A percentile compares a stretch with the other conserved stretches of the same genome.
These are phyloP conservation scores for Coryphaenoides rupestris DNA, from an alignment of 2,113 vertebrate genomes.

Conservation along the genomic window DNA sequence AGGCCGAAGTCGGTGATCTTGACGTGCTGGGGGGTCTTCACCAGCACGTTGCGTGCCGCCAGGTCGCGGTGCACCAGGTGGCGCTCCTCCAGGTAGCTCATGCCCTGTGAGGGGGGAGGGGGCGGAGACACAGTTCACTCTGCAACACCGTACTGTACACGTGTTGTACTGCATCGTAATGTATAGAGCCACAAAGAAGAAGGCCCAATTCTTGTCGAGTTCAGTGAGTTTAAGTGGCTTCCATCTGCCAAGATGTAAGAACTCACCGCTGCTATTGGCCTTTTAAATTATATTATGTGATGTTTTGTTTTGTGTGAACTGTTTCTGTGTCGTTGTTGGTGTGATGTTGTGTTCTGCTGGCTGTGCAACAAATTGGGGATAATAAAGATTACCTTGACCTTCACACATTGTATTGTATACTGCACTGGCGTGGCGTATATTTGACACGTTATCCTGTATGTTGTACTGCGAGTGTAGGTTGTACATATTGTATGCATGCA, in stretches of 20 bases:
- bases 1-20: constrained; percentile 95
- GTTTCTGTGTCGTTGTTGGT: no score
- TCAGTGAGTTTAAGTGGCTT: no score
- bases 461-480: neutral
- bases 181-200: no score
- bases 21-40: constrained; percentile 89
- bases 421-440: neutral
- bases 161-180: neutral
- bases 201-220: no score
- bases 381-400: no score
- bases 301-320: no score
- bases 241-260: no score
- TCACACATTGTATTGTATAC: neutral
- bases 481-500: no score
- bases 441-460: neutral
- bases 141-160: neutral
- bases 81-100: constrained; percentile 92
- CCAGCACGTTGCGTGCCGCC: constrained; percentile 90
- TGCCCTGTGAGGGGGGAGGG: constrained; percentile 81
- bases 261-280: no score
- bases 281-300: no score
- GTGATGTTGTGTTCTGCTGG: no score
- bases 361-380: no score
- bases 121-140: neutral
- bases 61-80: constrained; percentile 93